phyloP scores from a whole-genome alignment of 2,113 vertebrate genomes.

The Urocitellus parryii region DNA sequence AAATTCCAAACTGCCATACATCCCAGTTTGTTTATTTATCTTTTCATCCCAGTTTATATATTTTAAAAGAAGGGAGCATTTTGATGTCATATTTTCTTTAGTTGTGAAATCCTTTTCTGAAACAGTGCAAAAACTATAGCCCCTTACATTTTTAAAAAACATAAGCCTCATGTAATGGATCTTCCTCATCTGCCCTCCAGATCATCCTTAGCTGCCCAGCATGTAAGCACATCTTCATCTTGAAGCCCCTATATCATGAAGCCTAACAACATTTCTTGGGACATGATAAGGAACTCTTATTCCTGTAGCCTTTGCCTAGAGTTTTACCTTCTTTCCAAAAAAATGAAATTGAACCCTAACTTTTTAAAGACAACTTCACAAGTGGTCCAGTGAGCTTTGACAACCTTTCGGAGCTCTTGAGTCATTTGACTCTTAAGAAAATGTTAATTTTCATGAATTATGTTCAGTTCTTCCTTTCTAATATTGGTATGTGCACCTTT shows the following conservation, averaged over 20 bases:
- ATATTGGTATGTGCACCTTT: neutral
- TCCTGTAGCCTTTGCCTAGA: neutral
- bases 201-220: neutral
- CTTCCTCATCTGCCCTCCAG: neutral
- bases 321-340: neutral
- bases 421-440: neutral
- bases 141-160: neutral
- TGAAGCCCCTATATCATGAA: neutral
- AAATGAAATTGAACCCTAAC: neutral
- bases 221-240: neutral
- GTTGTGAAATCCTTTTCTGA: neutral
- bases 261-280: neutral
- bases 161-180: neutral
- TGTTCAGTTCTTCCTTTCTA: neutral
- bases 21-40: neutral
- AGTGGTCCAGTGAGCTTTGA: neutral
- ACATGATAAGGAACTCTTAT: neutral
- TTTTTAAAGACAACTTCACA: neutral
- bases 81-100: neutral
- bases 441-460: neutral
- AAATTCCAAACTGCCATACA: neutral
- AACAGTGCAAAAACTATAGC: neutral
- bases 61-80: neutral
- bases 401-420: neutral
- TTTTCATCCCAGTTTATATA: neutral